These are phyloP conservation scores for Podarcis lilfordi DNA, from an alignment of 2,797 vertebrate genomes.

Conservation along the genomic window DNA sequence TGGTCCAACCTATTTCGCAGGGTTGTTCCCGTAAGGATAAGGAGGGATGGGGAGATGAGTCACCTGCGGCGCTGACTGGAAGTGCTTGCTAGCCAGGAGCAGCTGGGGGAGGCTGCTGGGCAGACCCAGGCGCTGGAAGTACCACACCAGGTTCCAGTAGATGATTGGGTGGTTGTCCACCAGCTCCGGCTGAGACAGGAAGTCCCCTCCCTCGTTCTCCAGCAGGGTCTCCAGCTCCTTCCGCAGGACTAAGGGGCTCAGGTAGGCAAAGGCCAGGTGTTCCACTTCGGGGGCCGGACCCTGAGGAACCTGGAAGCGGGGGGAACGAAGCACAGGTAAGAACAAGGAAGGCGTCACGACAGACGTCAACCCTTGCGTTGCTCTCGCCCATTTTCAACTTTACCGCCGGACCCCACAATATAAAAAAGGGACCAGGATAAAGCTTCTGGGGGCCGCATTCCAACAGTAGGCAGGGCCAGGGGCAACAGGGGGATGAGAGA, in stretches of 20 bases:
- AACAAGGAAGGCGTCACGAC: neutral
- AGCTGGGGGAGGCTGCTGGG: constrained; percentile 88
- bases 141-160: constrained; percentile 97
- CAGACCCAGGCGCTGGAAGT: constrained; percentile 88
- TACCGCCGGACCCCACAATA: no score
- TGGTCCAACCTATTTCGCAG: no score
- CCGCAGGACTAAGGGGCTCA: constrained; percentile 91
- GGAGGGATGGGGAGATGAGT: neutral
- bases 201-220: constrained; percentile 92
- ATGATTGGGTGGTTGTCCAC: constrained; percentile 92
- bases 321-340: neutral
- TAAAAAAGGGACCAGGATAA: no score
- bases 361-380: neutral
- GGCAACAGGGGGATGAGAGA: no score
- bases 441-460: no score
- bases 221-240: constrained; percentile 94
- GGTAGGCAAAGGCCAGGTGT: constrained; percentile 86
- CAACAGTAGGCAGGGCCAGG: no score
- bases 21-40: neutral
- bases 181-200: constrained; percentile 86
- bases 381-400: neutral
- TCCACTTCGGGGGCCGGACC: constrained; percentile 35
- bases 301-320: constrained; percentile 53
- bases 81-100: constrained; percentile 80
- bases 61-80: constrained; percentile 61